Percentiles rank a stretch among this genome's conserved stretches.
These are phyloP conservation scores for Otis tarda DNA, from an alignment of 2,113 vertebrate species.

Conservation along the genomic window DNA sequence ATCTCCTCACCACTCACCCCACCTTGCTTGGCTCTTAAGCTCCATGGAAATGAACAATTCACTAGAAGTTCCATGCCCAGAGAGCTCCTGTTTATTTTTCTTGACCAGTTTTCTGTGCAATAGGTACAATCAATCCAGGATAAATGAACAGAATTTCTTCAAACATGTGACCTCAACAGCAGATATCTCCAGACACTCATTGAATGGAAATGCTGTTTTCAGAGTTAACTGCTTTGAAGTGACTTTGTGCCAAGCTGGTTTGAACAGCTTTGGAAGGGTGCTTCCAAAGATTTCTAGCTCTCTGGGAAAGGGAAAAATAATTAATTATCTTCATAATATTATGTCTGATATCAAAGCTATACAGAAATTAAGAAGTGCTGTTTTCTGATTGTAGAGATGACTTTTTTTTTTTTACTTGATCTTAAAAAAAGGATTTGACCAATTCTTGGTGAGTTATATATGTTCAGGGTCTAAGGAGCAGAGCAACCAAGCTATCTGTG, in stretches of 20 bases:
- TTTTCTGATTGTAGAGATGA: not conserved
- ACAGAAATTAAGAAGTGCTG: not conserved
- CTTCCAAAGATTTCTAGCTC: not conserved
- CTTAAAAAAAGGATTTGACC: not conserved
- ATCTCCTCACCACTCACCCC: accelerated
- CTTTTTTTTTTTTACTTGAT: not conserved
- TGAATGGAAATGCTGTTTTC: not conserved
- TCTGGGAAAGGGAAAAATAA: not conserved
- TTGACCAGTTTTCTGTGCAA: not conserved
- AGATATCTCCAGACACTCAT: not conserved
- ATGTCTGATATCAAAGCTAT: not conserved
- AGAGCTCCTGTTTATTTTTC: not conserved
- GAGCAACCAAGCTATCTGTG: not conserved
- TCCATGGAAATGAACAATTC: not conserved
- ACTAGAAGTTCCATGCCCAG: not conserved
- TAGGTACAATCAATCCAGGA: not conserved
- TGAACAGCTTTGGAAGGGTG: not conserved
- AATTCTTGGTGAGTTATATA: not conserved
- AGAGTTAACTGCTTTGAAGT: not conserved
- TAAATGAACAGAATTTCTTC: not conserved
- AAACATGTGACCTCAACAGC: not conserved
- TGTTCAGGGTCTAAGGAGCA: not conserved
- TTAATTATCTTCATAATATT: not conserved
- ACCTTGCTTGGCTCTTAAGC: not conserved
- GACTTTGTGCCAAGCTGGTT: not conserved